Conservation (phyloP, 1,140 invertebrate genomes). For the Agrilus planipennis region DNA sequence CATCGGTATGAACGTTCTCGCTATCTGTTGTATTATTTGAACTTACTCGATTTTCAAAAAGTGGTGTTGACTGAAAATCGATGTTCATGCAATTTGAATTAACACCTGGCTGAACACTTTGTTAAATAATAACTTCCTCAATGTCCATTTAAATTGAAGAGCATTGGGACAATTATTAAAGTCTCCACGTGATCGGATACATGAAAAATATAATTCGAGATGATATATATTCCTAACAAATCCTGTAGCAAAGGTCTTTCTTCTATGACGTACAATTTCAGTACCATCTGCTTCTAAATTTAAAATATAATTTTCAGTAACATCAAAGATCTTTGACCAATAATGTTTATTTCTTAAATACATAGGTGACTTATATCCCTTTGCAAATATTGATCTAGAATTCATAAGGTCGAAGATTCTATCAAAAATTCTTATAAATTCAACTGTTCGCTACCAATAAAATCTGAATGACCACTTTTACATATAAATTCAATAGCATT, state of each 20-base stretch:
- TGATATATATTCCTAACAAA: constrained; percentile 12
- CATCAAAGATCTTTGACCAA: constrained; percentile 11
- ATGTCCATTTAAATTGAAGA: constrained; percentile 13
- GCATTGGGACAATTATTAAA: constrained; percentile 19
- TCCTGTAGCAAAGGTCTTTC: constrained; percentile 11
- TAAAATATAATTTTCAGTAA: constrained; percentile 5
- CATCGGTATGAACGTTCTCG: too few species aligned
- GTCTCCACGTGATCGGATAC: constrained; percentile 14
- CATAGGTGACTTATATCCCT: constrained; percentile 22
- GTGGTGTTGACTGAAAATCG: constrained; percentile 6
- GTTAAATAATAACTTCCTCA: constrained; percentile 17
- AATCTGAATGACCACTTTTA: constrained; percentile 9
- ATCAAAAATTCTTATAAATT: constrained; percentile 23
- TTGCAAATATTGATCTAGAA: constrained; percentile 16
- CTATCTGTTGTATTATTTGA: too few species aligned
- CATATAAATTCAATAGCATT: constrained; percentile 23
- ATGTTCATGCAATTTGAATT: constrained; percentile 15
- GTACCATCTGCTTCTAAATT: constrained; percentile 4
- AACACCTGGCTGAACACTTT: constrained; percentile 17
- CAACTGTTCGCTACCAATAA: constrained; percentile 16
- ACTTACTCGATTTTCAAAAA: constrained; percentile 6
- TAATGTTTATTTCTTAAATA: constrained; percentile 13
- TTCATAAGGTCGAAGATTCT: constrained; percentile 26
- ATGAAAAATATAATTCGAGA: constrained; percentile 26
- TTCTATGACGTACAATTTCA: constrained; percentile 2